phyloP scores from a whole-genome alignment of 2,888 invertebrate species.

The Cryptocheilus praepositus region DNA sequence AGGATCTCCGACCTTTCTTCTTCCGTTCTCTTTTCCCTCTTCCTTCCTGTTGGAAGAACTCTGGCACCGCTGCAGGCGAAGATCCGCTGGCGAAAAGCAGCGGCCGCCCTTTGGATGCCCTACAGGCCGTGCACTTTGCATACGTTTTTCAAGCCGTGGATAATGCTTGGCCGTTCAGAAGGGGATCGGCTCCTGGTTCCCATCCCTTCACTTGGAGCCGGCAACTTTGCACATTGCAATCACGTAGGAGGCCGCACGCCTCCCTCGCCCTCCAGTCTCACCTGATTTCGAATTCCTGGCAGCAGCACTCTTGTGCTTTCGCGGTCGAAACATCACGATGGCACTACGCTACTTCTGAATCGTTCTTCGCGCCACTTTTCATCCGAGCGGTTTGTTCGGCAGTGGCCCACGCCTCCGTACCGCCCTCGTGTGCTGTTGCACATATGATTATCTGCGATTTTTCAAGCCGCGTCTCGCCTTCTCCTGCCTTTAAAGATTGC shows the following conservation, averaged over 20 bases:
- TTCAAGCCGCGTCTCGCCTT: slow-evolving; percentile 13
- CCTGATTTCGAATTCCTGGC: slow-evolving; percentile 69
- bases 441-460: slow-evolving; percentile 30
- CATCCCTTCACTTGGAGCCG: slow-evolving; percentile 20
- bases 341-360: slow-evolving; percentile 39
- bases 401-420: slow-evolving; percentile 6
- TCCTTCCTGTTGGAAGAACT: not conserved
- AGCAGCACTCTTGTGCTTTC: slow-evolving; percentile 39
- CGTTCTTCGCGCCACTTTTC: slow-evolving; percentile 39
- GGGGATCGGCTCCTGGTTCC: not conserved
- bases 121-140: slow-evolving; percentile 26
- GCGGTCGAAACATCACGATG: slow-evolving; percentile 51
- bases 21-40: not conserved
- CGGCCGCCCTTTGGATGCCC: slow-evolving; percentile 12
- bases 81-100: slow-evolving; percentile 19
- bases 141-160: slow-evolving; percentile 35
- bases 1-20: not conserved
- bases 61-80: not conserved
- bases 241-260: slow-evolving; percentile 56
- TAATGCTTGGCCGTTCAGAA: slow-evolving; percentile 34
- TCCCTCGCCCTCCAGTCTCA: slow-evolving; percentile 51
- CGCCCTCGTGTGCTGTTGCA: not conserved
- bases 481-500: slow-evolving; percentile 8
- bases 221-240: slow-evolving; percentile 64
- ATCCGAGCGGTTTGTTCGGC: slow-evolving; percentile 32